Evolutionary conservation across 1,140 invertebrate species (phyloP).

Genomic region (Melipona quadrifasciata): DNA sequence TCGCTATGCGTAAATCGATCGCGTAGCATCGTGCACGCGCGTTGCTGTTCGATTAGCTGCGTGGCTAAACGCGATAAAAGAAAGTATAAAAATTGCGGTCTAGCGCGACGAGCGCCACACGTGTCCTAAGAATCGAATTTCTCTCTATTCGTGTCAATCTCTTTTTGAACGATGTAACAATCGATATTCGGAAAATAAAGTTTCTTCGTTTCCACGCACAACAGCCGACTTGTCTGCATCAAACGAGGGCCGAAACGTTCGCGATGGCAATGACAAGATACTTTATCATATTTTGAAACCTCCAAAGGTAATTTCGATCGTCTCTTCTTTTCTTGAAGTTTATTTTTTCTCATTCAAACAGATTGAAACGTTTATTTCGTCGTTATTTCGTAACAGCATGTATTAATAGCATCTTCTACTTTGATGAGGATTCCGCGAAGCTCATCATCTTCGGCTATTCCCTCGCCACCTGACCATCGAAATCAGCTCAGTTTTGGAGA

Average conservation of each 20-base stretch:
- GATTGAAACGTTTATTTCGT: too few relatives aligned
- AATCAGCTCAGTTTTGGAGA: too few relatives aligned
- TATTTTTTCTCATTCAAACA: too few relatives aligned
- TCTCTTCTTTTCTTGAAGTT: background rate
- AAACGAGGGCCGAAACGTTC: background rate
- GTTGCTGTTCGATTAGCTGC: background rate
- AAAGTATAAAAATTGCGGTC: slow-evolving; percentile 23
- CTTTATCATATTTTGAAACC: background rate
- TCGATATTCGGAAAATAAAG: slow-evolving; percentile 75
- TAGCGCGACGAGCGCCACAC: background rate
- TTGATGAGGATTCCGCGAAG: too few relatives aligned
- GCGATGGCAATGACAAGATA: background rate
- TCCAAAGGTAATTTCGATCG: background rate
- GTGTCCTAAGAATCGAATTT: slow-evolving; percentile 57
- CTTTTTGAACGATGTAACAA: slow-evolving; percentile 68
- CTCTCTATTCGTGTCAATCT: slow-evolving; percentile 70
- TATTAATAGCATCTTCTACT: too few relatives aligned
- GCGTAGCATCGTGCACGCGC: background rate
- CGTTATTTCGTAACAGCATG: too few relatives aligned
- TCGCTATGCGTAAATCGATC: slow-evolving; percentile 4
- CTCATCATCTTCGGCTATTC: too few relatives aligned
- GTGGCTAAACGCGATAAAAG: slow-evolving; percentile 2
- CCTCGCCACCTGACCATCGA: too few relatives aligned
- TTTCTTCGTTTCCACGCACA: slow-evolving; percentile 72
- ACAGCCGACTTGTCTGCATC: background rate